phyloP scores from a whole-genome alignment of 1,140 invertebrate genomes.

The Drosophila pallidifrons region DNA sequence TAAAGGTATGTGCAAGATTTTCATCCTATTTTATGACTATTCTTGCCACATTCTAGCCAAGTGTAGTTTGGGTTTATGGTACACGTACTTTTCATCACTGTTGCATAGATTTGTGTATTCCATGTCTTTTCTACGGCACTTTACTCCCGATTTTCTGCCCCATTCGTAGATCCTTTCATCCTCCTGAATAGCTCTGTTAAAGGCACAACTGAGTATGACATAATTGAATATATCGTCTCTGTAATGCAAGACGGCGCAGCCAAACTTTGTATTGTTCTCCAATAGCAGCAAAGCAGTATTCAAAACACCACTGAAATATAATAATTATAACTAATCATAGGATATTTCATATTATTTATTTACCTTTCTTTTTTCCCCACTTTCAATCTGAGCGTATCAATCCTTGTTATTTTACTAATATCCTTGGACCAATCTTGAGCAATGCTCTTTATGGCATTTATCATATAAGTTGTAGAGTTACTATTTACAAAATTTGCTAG shows the following conservation, averaged over 20 bases:
- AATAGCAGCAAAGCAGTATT: conserved; percentile 27
- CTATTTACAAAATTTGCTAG: neutral
- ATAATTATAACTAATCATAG: neutral
- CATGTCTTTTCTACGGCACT: neutral
- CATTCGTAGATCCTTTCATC: conserved; percentile 42
- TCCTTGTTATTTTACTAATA: conserved; percentile 14
- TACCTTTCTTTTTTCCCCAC: conserved; percentile 8
- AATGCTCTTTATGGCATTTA: neutral
- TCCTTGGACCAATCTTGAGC: neutral
- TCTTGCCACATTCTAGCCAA: neutral
- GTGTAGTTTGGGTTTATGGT: conserved; percentile 1
- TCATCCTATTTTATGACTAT: neutral
- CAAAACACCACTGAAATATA: conserved; percentile 8
- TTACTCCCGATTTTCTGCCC: neutral
- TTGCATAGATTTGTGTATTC: conserved; percentile 34
- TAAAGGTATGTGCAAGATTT: neutral
- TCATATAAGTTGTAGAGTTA: neutral
- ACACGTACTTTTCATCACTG: conserved; percentile 10
- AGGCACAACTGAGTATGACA: conserved; percentile 38
- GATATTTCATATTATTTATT: neutral
- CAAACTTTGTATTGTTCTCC: conserved; percentile 45
- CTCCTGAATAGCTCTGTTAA: conserved; percentile 36
- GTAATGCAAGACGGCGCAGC: conserved; percentile 32
- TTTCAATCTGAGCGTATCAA: conserved; percentile 10
- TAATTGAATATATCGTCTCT: neutral